These are phyloP conservation scores for Drosophila fulvimacula DNA, from an alignment of 2,888 invertebrate species.

Conservation along the genomic window DNA sequence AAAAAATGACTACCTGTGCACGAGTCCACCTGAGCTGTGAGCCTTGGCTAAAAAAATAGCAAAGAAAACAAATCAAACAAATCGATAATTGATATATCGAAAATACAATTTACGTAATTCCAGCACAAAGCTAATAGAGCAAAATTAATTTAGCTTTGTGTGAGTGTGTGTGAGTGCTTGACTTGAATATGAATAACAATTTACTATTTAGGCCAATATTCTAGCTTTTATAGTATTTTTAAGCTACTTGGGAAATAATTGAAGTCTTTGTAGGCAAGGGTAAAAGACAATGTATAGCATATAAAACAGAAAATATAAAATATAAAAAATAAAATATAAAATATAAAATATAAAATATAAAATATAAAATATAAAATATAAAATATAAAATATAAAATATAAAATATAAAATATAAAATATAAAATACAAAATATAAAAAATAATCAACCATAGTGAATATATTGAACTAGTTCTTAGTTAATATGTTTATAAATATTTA, in stretches of 20 bases:
- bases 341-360: neutral
- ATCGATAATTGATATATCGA: conserved; percentile 12
- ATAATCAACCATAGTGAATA: too few relatives aligned
- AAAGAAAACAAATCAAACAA: conserved; percentile 1
- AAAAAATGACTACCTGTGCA: conserved; percentile 4
- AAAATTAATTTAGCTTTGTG: conserved; percentile 1
- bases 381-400: neutral
- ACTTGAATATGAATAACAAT: neutral
- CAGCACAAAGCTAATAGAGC: conserved; percentile 3
- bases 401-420: neutral
- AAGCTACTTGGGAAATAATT: neutral
- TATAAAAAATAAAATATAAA: neutral
- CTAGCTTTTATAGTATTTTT: neutral
- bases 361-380: neutral
- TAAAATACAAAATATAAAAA: neutral
- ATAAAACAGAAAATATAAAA: neutral
- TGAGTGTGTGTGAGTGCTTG: neutral
- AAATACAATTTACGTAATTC: conserved; percentile 6
- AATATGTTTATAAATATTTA: neutral
- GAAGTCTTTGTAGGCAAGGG: neutral
- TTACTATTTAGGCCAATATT: neutral
- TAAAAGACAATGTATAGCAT: too few relatives aligned
- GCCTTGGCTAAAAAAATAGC: conserved; percentile 1
- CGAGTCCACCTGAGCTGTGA: conserved; percentile 2
- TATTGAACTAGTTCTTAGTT: too few relatives aligned